A percentile compares a stretch with the other conserved stretches of the same genome.
Conservation (phyloP, 37 sponge, comb jelly and placozoan genomes). For the Geodia barretti region DNA sequence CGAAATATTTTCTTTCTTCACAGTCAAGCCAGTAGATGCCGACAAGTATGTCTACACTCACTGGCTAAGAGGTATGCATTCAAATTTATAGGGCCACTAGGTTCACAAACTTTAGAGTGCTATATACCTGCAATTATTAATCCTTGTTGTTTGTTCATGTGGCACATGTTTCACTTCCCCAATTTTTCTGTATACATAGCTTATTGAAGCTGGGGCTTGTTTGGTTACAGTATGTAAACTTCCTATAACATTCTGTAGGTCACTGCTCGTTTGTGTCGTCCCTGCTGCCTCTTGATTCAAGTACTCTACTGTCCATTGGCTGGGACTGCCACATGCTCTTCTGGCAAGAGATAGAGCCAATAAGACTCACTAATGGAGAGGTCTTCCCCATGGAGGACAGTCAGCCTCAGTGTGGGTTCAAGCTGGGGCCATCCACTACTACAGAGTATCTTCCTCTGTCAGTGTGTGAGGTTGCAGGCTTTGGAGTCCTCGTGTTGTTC, state of each 20-base stretch:
- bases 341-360: slow-evolving; percentile 18
- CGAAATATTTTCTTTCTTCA: background rate
- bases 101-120: too few species aligned
- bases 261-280: slow-evolving; percentile 10
- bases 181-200: too few species aligned
- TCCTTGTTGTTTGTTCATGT: too few species aligned
- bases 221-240: too few species aligned
- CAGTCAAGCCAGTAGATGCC: slow-evolving; percentile 14
- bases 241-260: too few species aligned
- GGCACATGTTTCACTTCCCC: too few species aligned
- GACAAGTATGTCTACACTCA: slow-evolving; percentile 25
- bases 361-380: background rate
- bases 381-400: slow-evolving; percentile 2
- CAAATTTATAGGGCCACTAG: too few species aligned
- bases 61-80: slow-evolving; percentile 44
- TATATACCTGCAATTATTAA: too few species aligned
- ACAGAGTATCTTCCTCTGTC: slow-evolving; percentile 23
- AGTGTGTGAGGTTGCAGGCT: background rate
- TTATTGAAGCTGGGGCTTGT: too few species aligned
- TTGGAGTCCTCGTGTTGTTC: slow-evolving; percentile 8
- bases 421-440: slow-evolving; percentile 29
- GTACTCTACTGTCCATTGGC: slow-evolving; percentile 36
- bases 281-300: background rate
- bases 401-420: slow-evolving; percentile 52
- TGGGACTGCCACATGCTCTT: slow-evolving; percentile 56